Evolutionary conservation across 2,797 vertebrate species (phyloP), one percentile per base, ranked within the genome.

Genomic region (Cyprinodon diabolis): DNA sequence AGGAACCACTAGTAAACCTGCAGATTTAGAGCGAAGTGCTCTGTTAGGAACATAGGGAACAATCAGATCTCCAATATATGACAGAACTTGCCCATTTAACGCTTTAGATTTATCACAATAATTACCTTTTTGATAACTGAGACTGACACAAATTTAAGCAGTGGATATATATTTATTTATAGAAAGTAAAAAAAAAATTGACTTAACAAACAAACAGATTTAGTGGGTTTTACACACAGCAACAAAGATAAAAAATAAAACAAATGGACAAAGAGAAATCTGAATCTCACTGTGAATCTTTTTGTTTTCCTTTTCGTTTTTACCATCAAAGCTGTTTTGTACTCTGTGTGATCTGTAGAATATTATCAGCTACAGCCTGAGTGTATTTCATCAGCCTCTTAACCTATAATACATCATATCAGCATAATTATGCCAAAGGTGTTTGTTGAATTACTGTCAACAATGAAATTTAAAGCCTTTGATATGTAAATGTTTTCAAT

Each of bases 401-500:
- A 86, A 79, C 81, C 85, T 72, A 19, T 52, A 71, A 81, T 62
- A 74, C 48, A 45, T 10, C 54, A 51, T 19, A 85, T 81, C 69
- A 86, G 52, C 69, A 62, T 69, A 66, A 89, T 88, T 83, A 83
- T 56, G 58, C 68, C 55, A 43, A 73, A 78, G 62, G 62, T 62
- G 71, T 78, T 79, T 45, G 66, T 23, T 48, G 60, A 73, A 67
- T 47, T 19, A 73, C 76, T 80, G 56, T 76, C 45, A 83, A 47
- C n/a, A 2, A 72, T 81, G 45, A 65, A 66, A 73, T 71, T 76
- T 37, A 78, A 79, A 75, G 78, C 69, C 87, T 91, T 85, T 90
- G 84, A 92, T 86, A 86, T 86, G 83, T 69, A 76, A 87, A 76
- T 84, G 63, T 52, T 76, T 85, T 80, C 55, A 75, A 68, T 88